Evolutionary conservation across 2,888 invertebrate genomes (phyloP), one percentile per base, ranked within the genome.

Genomic region (Operophtera brumata): DNA sequence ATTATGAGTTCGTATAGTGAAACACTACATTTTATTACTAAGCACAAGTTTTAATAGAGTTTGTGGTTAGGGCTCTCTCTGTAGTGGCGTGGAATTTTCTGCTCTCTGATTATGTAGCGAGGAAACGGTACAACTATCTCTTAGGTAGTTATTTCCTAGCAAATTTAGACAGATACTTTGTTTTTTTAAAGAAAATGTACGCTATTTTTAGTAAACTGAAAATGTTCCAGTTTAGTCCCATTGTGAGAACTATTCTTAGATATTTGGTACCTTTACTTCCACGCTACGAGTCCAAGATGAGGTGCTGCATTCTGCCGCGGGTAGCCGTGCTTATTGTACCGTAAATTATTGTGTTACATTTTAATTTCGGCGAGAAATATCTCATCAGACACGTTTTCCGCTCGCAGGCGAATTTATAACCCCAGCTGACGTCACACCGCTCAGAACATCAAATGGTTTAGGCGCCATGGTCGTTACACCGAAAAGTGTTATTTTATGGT

Each of bases 261-360:
- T 3, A 20, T 20, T 20, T 20, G n/a, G n/a, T n/a, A 20, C 20
- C 20, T 20, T 20, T 20, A 20, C 20, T 4, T 20, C 20, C 20
- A 20, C 20, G 20, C 20, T 20, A 20, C n/a, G n/a, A n/a, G n/a
- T n/a, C n/a, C n/a, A n/a, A n/a, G n/a, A 41, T 20, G 26, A 54
- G 36, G 36, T 37, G n/a, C 28, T 13, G 14, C 37, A 39, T 39
- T 43, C 6, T 32, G 26, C 28, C 14, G 30, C 37, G 4, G 61
- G 54, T 46, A 48, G 7, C 30, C 7, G 41, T 41, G 66, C 64
- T 66, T 70, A 63, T 65, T 66, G 64, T 62, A 53, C 66, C 77
- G 75, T 70, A 74, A 74, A 76, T 77, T 76, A 80, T 80, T 77
- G 68, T 67, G 77, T 80, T 79, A 79, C 75, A 71, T 79, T 80